Conservation (phyloP, 2,113 vertebrate species). For the Syngnathus scovelli region DNA sequence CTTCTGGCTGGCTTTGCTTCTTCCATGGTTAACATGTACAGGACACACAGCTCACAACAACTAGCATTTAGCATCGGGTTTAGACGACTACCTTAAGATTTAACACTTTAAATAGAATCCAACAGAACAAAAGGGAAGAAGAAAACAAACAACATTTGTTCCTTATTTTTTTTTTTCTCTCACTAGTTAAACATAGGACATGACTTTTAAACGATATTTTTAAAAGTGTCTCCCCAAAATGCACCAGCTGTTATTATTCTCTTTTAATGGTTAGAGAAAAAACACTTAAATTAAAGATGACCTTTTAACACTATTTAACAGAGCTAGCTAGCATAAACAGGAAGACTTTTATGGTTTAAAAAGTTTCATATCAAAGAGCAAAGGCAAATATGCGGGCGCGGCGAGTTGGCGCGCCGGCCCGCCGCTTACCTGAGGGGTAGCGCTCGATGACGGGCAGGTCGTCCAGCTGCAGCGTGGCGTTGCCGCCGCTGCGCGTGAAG, state of each 20-base stretch:
- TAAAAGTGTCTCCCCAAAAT: conserved; percentile 47
- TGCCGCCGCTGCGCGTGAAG: conserved; percentile 96
- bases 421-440: conserved; percentile 91
- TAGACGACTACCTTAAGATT: conserved; percentile 78
- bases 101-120: conserved; percentile 67
- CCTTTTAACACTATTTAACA: conserved; percentile 73
- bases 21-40: conserved; percentile 75
- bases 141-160: conserved; percentile 86
- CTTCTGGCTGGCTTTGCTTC: conserved; percentile 86
- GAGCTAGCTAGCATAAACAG: conserved; percentile 43
- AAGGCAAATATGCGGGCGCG: background rate
- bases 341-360: conserved; percentile 68
- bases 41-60: conserved; percentile 86
- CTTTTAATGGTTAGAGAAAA: conserved; percentile 66
- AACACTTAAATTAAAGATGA: conserved; percentile 56
- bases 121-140: conserved; percentile 88
- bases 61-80: conserved; percentile 94
- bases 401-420: conserved; percentile 24
- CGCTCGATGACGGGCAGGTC: conserved; percentile 96
- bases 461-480: conserved; percentile 97
- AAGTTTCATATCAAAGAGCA: conserved; percentile 59
- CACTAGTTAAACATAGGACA: conserved; percentile 92
- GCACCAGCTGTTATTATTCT: conserved; percentile 70
- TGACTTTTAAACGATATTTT: conserved; percentile 61
- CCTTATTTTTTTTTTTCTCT: conserved; percentile 83